Base-by-base conservation (phyloP, 2,113 vertebrate species). In the Sorex araneus region DNA sequence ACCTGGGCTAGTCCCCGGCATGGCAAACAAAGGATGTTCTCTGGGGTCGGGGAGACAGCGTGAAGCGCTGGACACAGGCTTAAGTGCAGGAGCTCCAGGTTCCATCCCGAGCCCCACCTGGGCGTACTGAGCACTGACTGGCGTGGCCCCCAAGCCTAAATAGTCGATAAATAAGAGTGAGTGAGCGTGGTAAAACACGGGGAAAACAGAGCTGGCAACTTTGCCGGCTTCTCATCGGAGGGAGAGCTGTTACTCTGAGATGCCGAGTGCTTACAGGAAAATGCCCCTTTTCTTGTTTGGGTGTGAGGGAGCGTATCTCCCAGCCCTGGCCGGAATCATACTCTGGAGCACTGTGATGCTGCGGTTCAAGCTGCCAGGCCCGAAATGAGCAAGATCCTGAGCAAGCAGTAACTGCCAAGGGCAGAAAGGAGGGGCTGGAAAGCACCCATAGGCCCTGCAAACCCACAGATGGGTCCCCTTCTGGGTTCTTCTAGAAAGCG, bases 401-500 rank as follows among this genome's bases (percentile, higher is more conserved):
- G 84, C 76, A 0, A 50, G 18, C 2, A 2, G 47, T 10, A 19
- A 50, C 43, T 8, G 0, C 1, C 45, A 32, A 23, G 76, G 78
- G 13, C 36, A 16, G 69, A 25, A 66, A 19, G 45, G 50, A 54
- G 50, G 50, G 50, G 11, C 50, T 54, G 50, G 50, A 9, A 54
- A 11, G 50, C 0, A 0, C 18, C 36, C 28, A 8, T 1, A 15
- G 50, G 16, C 50, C 11, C 16, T 18, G 16, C 66, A 6, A n/a
- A 3, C 80, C 80, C 47, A 0, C 16, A 11, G 63, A 23, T 30
- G 89, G 87, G n/a, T 32, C 79, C 28, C 47, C 15, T 64, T 32
- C 63, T 2, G 10, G 4, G n/a, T 47, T 19, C 74, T 47, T 74
- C 76, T 23, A 6, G 11, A 78, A 54, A 21, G 69, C 32, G 1